phyloP scores from a whole-genome alignment of 2,888 invertebrate species.

The Himalopsyche kuldschensis region DNA sequence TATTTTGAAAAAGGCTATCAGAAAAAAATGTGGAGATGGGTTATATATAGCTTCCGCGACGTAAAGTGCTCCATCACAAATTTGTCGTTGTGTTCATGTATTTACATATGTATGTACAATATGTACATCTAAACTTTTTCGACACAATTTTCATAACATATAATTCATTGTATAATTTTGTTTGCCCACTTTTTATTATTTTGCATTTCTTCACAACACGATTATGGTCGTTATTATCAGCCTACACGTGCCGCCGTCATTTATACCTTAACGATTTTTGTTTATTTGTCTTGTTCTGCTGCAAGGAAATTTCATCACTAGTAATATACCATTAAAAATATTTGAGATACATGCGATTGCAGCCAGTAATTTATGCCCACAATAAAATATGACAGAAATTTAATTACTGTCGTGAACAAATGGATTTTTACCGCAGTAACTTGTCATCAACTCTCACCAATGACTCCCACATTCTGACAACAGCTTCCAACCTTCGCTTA shows the following conservation, averaged over 20 bases:
- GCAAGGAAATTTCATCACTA: neutral
- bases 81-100: too few species aligned
- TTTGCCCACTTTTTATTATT: too few species aligned
- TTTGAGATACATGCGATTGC: neutral
- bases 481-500: neutral
- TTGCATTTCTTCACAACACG: too few species aligned
- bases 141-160: too few species aligned
- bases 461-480: neutral
- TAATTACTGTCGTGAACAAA: neutral
- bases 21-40: too few species aligned
- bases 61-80: too few species aligned
- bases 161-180: too few species aligned
- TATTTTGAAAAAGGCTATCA: too few species aligned
- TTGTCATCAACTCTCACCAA: neutral
- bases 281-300: neutral
- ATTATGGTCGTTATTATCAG: neutral
- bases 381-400: neutral
- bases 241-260: neutral
- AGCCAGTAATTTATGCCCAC: neutral
- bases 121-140: too few species aligned
- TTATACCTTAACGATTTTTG: neutral
- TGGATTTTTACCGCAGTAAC: neutral
- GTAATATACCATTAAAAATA: neutral
- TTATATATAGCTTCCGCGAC: too few species aligned
- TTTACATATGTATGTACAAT: too few species aligned